Conservation (phyloP, 2,113 vertebrate genomes). For the Crotalus helleri region DNA sequence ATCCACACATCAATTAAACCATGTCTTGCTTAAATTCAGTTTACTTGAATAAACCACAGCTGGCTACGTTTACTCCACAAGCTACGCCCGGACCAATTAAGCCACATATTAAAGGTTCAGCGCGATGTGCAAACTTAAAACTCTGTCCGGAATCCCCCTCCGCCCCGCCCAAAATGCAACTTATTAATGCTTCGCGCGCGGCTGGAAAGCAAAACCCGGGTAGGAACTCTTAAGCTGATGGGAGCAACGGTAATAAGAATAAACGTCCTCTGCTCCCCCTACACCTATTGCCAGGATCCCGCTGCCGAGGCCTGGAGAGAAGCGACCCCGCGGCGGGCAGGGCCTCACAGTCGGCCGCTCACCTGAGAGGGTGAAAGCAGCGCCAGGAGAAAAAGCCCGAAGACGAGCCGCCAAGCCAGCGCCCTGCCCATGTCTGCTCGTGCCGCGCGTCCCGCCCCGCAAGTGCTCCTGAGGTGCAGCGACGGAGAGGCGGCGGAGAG, state of each 20-base stretch:
- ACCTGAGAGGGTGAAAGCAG: constrained; percentile 72
- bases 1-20: background rate
- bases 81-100: background rate
- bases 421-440: constrained; percentile 65
- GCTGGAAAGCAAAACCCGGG: background rate
- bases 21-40: background rate
- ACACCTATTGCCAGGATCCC: background rate
- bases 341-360: constrained; percentile 35
- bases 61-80: background rate
- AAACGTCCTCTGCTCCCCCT: background rate
- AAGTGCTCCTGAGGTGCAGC: background rate
- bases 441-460: background rate
- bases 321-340: background rate
- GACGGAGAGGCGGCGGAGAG: background rate
- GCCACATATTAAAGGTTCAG: background rate
- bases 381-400: constrained; percentile 71
- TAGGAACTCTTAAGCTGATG: background rate
- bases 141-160: background rate
- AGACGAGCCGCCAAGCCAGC: constrained; percentile 62
- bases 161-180: background rate
- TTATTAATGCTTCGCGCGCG: background rate
- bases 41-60: background rate
- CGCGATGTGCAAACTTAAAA: background rate
- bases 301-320: background rate
- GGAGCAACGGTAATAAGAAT: background rate